These are phyloP conservation scores for Sinohyriopsis cumingii DNA, from an alignment of 2,888 invertebrate genomes.

Conservation along the genomic window DNA sequence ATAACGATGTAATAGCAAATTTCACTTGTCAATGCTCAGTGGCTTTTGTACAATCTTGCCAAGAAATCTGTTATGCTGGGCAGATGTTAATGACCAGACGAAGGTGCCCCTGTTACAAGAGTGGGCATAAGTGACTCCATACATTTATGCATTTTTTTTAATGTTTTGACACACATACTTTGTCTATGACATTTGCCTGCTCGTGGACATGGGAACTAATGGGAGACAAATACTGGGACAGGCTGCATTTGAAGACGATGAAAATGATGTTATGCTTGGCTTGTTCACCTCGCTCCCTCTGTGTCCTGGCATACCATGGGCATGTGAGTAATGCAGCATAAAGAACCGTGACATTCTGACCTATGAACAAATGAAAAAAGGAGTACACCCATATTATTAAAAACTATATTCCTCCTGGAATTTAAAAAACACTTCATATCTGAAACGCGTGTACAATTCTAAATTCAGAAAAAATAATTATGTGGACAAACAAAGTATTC, in stretches of 20 bases:
- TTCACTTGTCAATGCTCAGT: no score
- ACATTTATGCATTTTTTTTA: no score
- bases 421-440: not conserved
- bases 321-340: constrained; percentile 54
- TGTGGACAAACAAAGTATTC: no score
- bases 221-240: constrained; percentile 57
- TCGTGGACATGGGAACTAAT: constrained; percentile 55
- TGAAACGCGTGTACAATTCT: no score
- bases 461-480: no score
- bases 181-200: constrained; percentile 57
- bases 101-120: no score
- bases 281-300: constrained; percentile 61
- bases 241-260: constrained; percentile 52
- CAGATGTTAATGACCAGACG: no score
- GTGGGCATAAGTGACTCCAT: no score
- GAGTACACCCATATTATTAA: not conserved
- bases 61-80: no score
- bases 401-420: not conserved
- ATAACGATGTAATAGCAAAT: no score
- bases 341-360: constrained; percentile 40
- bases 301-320: constrained; percentile 60
- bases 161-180: constrained; percentile 37
- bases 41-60: no score
- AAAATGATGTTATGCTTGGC: constrained; percentile 62
- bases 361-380: constrained; percentile 18